Conservation (phyloP, 1,140 invertebrate species). For the Anastrepha ludens region DNA sequence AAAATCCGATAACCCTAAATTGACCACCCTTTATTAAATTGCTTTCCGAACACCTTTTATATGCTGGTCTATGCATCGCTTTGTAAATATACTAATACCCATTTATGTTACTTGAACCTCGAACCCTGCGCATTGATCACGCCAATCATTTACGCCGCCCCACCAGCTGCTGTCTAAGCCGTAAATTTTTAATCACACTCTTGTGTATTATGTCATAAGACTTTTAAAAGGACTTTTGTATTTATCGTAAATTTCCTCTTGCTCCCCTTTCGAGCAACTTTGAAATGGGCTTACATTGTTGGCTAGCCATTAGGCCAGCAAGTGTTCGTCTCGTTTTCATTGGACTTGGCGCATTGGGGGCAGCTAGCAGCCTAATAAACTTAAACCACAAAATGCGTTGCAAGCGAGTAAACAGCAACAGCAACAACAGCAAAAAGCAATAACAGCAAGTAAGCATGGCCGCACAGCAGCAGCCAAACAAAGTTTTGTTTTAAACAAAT, state of each 20-base stretch:
- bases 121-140: neutral
- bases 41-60: no score
- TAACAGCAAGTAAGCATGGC: neutral
- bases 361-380: neutral
- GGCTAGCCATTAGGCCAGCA: neutral
- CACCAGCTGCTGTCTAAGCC: neutral
- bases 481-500: constrained; percentile 47
- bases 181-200: constrained; percentile 39
- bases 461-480: neutral
- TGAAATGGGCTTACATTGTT: neutral
- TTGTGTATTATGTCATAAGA: constrained; percentile 38
- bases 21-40: no score
- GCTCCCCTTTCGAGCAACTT: no score
- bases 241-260: neutral
- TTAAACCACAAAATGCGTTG: constrained; percentile 34
- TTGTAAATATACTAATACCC: no score
- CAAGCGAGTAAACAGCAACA: neutral
- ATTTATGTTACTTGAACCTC: no score
- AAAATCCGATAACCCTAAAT: no score
- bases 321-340: neutral
- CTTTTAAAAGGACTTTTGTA: neutral
- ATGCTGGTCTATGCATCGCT: no score
- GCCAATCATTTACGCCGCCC: neutral
- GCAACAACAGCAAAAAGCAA: neutral
- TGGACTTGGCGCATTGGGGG: no score